phyloP scores from a whole-genome alignment of 2,797 vertebrate species.

The Babyrousa celebensis region DNA sequence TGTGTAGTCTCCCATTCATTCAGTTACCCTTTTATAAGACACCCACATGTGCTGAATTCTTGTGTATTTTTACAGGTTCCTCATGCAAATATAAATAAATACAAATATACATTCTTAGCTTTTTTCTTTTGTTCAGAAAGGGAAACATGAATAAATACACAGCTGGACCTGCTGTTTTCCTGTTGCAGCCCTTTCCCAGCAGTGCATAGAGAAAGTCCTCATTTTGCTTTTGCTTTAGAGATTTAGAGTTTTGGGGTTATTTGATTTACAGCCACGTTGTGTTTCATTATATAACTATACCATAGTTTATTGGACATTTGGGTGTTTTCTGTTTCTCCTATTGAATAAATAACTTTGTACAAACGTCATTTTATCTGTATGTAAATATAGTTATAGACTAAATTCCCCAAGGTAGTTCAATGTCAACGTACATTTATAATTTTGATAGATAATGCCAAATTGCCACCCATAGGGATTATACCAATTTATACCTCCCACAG shows the following conservation, averaged over 20 bases:
- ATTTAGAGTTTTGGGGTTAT: conserved; percentile 19
- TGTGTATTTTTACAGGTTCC: background rate
- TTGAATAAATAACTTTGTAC: conserved; percentile 14
- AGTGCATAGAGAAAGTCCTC: background rate
- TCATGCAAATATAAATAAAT: background rate
- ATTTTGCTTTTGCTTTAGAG: conserved; percentile 12
- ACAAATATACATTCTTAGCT: background rate
- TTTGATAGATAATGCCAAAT: conserved; percentile 61
- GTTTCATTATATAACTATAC: background rate
- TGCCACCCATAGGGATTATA: background rate
- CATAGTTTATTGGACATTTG: conserved; percentile 22
- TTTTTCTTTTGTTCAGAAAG: background rate
- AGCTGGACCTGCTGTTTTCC: background rate
- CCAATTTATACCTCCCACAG: conserved; percentile 15
- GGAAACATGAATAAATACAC: background rate
- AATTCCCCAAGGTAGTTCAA: conserved; percentile 30
- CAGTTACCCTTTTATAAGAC: background rate
- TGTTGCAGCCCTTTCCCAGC: background rate
- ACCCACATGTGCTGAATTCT: background rate
- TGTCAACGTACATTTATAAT: conserved; percentile 8
- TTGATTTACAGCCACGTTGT: background rate
- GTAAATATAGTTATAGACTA: conserved; percentile 46
- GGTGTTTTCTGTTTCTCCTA: conserved; percentile 50
- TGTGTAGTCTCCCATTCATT: background rate
- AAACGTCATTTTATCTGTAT: conserved; percentile 10